Conservation (phyloP, 2,797 vertebrate species). For the Sebastes melanostomus region DNA sequence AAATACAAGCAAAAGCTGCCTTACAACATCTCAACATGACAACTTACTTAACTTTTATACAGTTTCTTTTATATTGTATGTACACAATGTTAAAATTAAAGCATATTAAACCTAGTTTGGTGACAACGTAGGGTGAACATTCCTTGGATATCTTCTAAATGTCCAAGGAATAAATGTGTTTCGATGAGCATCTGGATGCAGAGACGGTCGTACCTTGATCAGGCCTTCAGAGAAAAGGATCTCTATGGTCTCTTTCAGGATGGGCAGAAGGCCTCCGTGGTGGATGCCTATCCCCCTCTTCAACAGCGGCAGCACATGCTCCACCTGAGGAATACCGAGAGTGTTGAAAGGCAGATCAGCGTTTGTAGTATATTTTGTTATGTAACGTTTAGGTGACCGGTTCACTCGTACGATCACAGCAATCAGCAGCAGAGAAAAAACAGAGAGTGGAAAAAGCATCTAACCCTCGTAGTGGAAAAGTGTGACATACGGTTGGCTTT, state of each 20-base stretch:
- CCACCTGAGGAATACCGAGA: constrained; percentile 83
- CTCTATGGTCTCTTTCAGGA: constrained; percentile 98
- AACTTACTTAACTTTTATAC: background rate
- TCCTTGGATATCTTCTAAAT: background rate
- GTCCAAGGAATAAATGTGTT: background rate
- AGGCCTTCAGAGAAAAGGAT: constrained; percentile 98
- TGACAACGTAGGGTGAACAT: background rate
- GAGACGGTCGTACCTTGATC: constrained; percentile 85
- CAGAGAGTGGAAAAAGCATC: background rate
- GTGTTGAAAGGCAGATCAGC: background rate
- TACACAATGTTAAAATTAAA: no score
- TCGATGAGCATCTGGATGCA: background rate
- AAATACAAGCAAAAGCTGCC: background rate
- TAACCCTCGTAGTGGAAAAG: constrained; percentile 23
- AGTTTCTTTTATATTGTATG: no score
- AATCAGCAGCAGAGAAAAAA: background rate
- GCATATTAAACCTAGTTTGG: background rate
- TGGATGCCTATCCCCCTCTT: constrained; percentile 97
- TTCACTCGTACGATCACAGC: background rate
- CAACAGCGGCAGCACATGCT: constrained; percentile 95
- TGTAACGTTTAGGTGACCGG: background rate
- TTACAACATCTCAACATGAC: background rate
- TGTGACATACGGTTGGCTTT: background rate
- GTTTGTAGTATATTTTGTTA: background rate
- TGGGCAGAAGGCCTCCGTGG: constrained; percentile 94